Conservation (phyloP, 2,888 invertebrate genomes). For the Blastobasis lacticolella region DNA sequence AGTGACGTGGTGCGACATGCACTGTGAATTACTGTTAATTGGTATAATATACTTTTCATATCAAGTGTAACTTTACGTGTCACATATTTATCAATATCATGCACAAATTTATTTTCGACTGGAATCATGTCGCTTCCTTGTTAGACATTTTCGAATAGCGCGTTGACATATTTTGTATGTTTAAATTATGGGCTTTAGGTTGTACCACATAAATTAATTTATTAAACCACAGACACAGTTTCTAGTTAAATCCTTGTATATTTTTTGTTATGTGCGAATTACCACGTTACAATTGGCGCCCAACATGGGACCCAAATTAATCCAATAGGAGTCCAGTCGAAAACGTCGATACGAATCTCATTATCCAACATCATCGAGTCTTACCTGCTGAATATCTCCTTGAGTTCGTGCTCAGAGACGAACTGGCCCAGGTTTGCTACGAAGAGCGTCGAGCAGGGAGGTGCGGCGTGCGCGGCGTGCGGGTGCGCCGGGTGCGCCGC, state of each 20-base stretch:
- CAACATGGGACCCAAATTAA: not conserved
- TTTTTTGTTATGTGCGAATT: no score
- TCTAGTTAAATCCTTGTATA: no score
- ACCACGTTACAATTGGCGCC: no score
- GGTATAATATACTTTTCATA: no score
- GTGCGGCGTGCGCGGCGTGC: constrained; percentile 77
- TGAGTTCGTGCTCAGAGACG: constrained; percentile 98
- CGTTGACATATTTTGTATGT: no score
- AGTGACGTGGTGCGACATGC: constrained; percentile 67
- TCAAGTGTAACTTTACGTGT: no score
- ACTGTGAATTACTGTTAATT: constrained; percentile 34
- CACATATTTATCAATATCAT: constrained; percentile 25
- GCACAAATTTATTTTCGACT: constrained; percentile 39
- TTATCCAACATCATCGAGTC: constrained; percentile 20
- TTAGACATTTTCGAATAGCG: no score
- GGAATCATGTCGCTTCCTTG: constrained; percentile 17
- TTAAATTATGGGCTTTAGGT: no score
- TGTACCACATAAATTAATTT: no score
- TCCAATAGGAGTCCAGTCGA: constrained; percentile 22
- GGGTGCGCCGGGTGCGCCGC: constrained; percentile 82
- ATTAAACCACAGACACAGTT: no score
- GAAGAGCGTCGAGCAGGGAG: constrained; percentile 97
- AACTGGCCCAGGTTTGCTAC: constrained; percentile 98
- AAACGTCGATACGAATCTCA: constrained; percentile 14
- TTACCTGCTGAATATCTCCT: constrained; percentile 98